Evolutionary conservation across 2,113 vertebrate genomes (phyloP).

Genomic region (Onychorhynchus coronatus): DNA sequence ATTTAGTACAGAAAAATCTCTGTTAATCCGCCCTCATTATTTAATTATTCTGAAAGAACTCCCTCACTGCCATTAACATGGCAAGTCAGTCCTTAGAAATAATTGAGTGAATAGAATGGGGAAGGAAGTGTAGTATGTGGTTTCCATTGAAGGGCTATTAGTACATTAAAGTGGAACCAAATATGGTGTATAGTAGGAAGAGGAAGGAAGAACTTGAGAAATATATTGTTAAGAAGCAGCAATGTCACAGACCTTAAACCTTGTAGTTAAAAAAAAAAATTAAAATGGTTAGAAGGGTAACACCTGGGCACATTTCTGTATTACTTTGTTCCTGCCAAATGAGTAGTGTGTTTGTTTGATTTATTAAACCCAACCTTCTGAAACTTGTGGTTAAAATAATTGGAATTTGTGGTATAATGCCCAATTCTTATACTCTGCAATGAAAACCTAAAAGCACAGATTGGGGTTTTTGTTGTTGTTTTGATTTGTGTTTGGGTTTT

Average conservation of each 20-base stretch:
- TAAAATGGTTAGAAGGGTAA: background rate
- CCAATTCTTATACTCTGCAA: background rate
- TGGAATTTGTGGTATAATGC: background rate
- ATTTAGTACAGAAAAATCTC: background rate
- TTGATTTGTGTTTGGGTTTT: background rate
- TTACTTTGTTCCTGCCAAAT: background rate
- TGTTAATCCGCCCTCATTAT: background rate
- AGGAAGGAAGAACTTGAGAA: background rate
- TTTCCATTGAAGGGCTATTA: background rate
- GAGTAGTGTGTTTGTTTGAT: background rate
- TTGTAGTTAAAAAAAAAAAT: background rate
- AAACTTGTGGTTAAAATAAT: background rate
- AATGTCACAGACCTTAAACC: background rate
- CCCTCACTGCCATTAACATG: background rate
- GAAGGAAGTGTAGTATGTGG: background rate
- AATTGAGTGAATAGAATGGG: background rate
- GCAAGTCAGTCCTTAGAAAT: background rate
- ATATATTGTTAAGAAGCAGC: background rate
- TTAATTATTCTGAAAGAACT: background rate
- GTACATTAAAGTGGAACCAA: background rate
- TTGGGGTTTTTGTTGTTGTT: background rate
- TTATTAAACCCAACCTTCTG: background rate
- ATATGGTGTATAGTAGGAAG: background rate
- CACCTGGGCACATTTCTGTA: background rate
- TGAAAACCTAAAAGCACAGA: background rate